A percentile compares a stretch with the other conserved stretches of the same genome.
These are phyloP conservation scores for Pseudachorutes palmiensis DNA, from an alignment of 1,140 invertebrate species.

Conservation along the genomic window DNA sequence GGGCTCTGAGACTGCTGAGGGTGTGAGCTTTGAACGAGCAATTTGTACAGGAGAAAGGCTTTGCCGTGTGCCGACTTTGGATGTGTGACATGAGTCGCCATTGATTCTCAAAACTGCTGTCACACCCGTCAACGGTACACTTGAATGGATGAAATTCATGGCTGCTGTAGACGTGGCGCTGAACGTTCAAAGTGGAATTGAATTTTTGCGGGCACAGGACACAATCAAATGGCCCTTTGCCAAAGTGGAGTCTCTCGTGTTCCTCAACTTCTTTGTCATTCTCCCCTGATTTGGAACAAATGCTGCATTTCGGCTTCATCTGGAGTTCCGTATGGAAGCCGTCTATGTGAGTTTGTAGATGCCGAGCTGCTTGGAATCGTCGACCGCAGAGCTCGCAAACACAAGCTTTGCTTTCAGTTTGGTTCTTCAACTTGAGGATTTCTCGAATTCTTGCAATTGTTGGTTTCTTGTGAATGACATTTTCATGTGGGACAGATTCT, in stretches of 20 bases:
- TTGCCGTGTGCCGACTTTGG: background rate
- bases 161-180: background rate
- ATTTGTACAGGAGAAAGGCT: background rate
- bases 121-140: background rate
- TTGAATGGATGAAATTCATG: background rate
- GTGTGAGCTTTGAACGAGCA: background rate
- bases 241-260: background rate
- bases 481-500: no score
- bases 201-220: background rate
- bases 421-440: no score
- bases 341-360: background rate
- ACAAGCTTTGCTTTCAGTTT: no score
- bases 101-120: background rate
- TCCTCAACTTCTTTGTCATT: background rate
- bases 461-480: no score
- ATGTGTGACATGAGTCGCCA: background rate
- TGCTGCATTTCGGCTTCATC: background rate
- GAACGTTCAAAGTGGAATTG: background rate
- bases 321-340: background rate
- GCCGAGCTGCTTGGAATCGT: background rate
- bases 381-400: background rate
- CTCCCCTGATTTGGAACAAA: background rate
- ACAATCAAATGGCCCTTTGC: background rate
- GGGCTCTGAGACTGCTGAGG: background rate
- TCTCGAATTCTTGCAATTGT: no score